Percentiles rank a stretch among this genome's conserved stretches.
These are phyloP conservation scores for Oikopleura vanhoeffeni DNA, from an alignment of 23 tunicate genomes.

Conservation along the genomic window DNA sequence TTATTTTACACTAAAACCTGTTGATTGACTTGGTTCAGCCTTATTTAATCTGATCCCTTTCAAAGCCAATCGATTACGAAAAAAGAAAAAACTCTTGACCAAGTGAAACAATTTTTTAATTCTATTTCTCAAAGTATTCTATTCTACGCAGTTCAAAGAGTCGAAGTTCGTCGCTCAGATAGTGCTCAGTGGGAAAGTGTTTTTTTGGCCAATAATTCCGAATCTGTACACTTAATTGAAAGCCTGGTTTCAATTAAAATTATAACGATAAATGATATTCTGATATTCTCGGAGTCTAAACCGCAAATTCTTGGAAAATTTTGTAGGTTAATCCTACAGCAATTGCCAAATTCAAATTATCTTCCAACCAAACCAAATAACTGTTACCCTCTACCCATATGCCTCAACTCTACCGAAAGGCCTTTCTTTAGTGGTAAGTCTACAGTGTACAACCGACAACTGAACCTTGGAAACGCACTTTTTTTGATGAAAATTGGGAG, in stretches of 20 bases:
- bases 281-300: not conserved
- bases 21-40: too few relatives aligned
- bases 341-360: not conserved
- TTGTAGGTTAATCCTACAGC: not conserved
- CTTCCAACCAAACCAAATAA: too few relatives aligned
- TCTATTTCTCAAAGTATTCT: not conserved
- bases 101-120: not conserved
- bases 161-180: not conserved
- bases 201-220: not conserved
- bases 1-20: too few relatives aligned
- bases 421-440: too few relatives aligned
- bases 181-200: not conserved
- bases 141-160: not conserved
- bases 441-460: too few relatives aligned
- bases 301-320: not conserved
- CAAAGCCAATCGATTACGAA: too few relatives aligned
- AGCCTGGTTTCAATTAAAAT: not conserved
- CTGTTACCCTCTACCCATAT: too few relatives aligned
- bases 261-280: not conserved
- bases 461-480: too few relatives aligned
- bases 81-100: too few relatives aligned
- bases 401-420: too few relatives aligned
- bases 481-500: too few relatives aligned
- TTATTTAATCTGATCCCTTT: too few relatives aligned
- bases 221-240: not conserved